These are phyloP conservation scores for Vanessa cardui DNA, from an alignment of 2,888 invertebrate genomes.

Conservation along the genomic window DNA sequence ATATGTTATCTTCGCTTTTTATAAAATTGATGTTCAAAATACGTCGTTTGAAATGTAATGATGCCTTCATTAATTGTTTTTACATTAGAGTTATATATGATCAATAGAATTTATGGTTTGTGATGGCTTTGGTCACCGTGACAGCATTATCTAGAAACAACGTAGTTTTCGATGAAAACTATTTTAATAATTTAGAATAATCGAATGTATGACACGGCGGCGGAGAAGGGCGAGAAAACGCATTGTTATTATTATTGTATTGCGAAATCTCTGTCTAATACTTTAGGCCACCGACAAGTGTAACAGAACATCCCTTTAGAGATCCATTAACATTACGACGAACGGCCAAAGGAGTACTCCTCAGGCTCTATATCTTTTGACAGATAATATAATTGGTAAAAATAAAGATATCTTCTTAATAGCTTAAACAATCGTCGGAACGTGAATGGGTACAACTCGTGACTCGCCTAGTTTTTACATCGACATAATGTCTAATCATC, in stretches of 20 bases:
- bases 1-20: conserved; percentile 41
- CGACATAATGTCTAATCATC: not conserved
- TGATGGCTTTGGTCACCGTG: conserved; percentile 57
- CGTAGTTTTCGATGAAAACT: conserved; percentile 25
- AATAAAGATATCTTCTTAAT: conserved; percentile 13
- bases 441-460: conserved; percentile 39
- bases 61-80: conserved; percentile 67
- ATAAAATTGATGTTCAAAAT: conserved; percentile 58
- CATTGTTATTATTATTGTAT: conserved; percentile 43
- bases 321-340: conserved; percentile 40
- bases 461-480: conserved; percentile 30
- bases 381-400: not conserved
- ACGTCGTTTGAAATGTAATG: conserved; percentile 65
- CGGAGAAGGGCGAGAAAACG: conserved; percentile 52
- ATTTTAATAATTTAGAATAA: conserved; percentile 18
- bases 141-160: conserved; percentile 56
- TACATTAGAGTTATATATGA: conserved; percentile 61
- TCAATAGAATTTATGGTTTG: conserved; percentile 64
- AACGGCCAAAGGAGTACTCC: conserved; percentile 14
- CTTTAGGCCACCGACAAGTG: conserved; percentile 34
- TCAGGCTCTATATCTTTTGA: not conserved
- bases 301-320: conserved; percentile 46
- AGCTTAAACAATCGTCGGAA: conserved; percentile 29
- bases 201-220: conserved; percentile 43
- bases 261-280: conserved; percentile 25